phyloP scores from a whole-genome alignment of 2,797 vertebrate species.

The Valencia hispanica region DNA sequence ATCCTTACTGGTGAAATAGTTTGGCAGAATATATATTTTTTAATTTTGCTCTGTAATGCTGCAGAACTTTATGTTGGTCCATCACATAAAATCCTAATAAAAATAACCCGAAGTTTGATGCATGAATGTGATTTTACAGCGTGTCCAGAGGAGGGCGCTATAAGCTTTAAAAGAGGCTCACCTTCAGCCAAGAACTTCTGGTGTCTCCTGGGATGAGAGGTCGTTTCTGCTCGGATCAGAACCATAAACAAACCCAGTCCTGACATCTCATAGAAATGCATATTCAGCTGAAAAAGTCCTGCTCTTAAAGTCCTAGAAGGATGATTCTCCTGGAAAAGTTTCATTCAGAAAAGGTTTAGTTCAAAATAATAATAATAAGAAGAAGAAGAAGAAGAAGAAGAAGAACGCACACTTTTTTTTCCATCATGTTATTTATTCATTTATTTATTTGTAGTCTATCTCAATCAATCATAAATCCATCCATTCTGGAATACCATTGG shows the following conservation, averaged over 20 bases:
- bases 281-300: not conserved
- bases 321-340: not conserved
- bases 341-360: not conserved
- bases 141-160: slow-evolving; percentile 20
- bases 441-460: too few species aligned
- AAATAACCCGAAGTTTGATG: not conserved
- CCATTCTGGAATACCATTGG: too few species aligned
- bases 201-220: not conserved
- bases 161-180: slow-evolving; percentile 45
- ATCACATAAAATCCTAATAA: not conserved
- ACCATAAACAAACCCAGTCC: too few species aligned
- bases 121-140: not conserved
- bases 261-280: not conserved
- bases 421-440: too few species aligned
- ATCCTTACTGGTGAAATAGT: not conserved
- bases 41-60: not conserved
- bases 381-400: too few species aligned
- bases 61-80: not conserved
- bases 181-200: not conserved
- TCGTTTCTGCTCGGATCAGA: too few species aligned
- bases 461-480: too few species aligned
- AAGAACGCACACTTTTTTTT: too few species aligned
- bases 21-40: not conserved
- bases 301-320: not conserved
- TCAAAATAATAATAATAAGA: not conserved